A percentile compares a stretch with the other conserved stretches of the same genome.
Evolutionary conservation across 1,140 invertebrate genomes (phyloP).

Genomic region (Antheraea mylitta): DNA sequence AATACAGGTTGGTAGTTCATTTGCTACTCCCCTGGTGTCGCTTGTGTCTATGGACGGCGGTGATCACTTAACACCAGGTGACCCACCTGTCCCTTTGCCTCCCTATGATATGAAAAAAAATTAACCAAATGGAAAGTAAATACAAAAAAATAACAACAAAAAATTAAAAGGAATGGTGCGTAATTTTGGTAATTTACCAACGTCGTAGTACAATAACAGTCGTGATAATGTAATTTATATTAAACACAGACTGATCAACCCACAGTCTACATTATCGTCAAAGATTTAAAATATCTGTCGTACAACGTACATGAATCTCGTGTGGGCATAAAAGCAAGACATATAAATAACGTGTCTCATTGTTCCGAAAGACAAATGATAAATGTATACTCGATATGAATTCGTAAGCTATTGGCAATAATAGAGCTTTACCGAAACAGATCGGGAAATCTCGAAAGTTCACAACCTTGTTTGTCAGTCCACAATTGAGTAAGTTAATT

Average conservation of each 20-base stretch:
- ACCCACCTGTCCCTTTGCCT: too few species aligned
- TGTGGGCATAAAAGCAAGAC: constrained; percentile 45
- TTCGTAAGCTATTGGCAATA: constrained; percentile 38
- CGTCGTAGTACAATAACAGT: background rate
- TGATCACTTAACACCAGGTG: too few species aligned
- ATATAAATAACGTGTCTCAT: constrained; percentile 52
- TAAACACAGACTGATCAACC: background rate
- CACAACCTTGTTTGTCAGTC: constrained; percentile 26
- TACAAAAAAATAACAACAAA: background rate
- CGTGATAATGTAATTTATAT: too few species aligned
- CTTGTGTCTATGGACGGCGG: too few species aligned
- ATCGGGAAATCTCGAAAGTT: constrained; percentile 30
- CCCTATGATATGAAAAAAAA: too few species aligned
- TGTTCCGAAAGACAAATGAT: constrained; percentile 57
- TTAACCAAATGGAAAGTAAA: too few species aligned
- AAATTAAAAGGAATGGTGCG: background rate
- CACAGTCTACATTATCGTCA: constrained; percentile 26
- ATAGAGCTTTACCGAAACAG: constrained; percentile 28
- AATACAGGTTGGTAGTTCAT: too few species aligned
- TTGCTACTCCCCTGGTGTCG: too few species aligned
- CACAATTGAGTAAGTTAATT: constrained; percentile 24
- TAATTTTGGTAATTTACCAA: background rate
- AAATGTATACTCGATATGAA: constrained; percentile 50
- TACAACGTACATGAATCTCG: constrained; percentile 36
- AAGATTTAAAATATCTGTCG: constrained; percentile 44